Percentiles rank a stretch among this genome's conserved stretches.
These are phyloP conservation scores for Mandrillus leucophaeus DNA, from an alignment of 2,113 vertebrate genomes.

Conservation along the genomic window DNA sequence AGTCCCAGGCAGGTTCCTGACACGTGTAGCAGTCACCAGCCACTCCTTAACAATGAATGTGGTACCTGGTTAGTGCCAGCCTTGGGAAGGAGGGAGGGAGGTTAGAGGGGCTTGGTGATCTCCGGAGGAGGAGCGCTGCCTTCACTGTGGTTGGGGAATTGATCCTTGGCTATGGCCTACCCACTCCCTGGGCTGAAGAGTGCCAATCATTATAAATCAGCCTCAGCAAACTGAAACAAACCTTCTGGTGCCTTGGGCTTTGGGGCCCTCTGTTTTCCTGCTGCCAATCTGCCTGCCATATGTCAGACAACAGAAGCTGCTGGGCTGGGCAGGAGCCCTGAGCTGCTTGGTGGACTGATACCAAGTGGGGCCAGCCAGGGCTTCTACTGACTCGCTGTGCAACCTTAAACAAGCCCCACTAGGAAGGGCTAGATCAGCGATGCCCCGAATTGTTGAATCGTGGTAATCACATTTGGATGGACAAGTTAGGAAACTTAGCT, in stretches of 20 bases:
- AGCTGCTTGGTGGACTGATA: background rate
- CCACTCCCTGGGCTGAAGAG: background rate
- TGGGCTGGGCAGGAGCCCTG: background rate
- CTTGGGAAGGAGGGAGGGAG: background rate
- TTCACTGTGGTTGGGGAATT: background rate
- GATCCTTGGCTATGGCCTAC: background rate
- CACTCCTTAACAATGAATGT: background rate
- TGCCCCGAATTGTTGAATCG: background rate
- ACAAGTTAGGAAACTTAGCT: background rate
- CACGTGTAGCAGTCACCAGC: background rate
- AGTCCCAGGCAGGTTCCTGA: background rate
- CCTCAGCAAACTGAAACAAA: background rate
- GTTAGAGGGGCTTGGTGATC: background rate
- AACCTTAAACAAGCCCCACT: background rate
- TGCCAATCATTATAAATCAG: constrained; percentile 39
- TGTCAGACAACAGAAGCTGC: background rate
- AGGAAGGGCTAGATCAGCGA: background rate
- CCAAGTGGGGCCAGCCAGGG: background rate
- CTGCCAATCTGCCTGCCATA: background rate
- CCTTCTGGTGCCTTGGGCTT: background rate
- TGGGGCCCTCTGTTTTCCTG: background rate
- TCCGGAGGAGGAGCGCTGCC: background rate
- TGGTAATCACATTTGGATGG: background rate
- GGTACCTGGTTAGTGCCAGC: background rate
- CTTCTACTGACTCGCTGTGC: background rate